A percentile compares a stretch with the other conserved stretches of the same genome.
These are phyloP conservation scores for Trichonephila clavipes DNA, from an alignment of 1,140 invertebrate genomes.

Conservation along the genomic window DNA sequence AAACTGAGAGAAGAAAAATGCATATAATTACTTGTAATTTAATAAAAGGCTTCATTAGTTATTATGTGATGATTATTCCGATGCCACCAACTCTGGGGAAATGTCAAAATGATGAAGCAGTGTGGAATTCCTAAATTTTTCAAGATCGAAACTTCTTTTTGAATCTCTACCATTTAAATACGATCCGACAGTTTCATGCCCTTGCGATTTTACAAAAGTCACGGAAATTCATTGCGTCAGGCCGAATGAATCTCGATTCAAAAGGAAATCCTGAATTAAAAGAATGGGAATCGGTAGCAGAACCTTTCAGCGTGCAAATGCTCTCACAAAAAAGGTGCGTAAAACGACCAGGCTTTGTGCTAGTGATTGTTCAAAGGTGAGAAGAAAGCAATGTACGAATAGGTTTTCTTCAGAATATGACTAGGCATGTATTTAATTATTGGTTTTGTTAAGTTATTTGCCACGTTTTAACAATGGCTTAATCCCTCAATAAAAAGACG, in stretches of 20 bases:
- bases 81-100: background rate
- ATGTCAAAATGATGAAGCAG: background rate
- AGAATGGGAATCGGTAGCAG: background rate
- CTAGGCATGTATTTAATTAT: background rate
- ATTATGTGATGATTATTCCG: background rate
- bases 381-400: background rate
- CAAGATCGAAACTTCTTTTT: background rate
- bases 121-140: background rate
- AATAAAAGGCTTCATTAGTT: background rate
- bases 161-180: background rate
- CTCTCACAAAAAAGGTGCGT: background rate
- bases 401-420: background rate
- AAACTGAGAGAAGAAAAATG: background rate
- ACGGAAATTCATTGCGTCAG: conserved; percentile 6
- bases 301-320: background rate
- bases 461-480: background rate
- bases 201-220: background rate
- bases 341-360: background rate
- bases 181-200: background rate
- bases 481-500: background rate
- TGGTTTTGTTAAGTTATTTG: background rate
- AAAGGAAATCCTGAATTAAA: background rate
- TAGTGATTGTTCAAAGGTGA: background rate
- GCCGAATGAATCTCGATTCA: background rate
- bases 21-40: background rate